Evolutionary conservation across 2,888 invertebrate species (phyloP).

Genomic region (Chrysolina haemoptera): DNA sequence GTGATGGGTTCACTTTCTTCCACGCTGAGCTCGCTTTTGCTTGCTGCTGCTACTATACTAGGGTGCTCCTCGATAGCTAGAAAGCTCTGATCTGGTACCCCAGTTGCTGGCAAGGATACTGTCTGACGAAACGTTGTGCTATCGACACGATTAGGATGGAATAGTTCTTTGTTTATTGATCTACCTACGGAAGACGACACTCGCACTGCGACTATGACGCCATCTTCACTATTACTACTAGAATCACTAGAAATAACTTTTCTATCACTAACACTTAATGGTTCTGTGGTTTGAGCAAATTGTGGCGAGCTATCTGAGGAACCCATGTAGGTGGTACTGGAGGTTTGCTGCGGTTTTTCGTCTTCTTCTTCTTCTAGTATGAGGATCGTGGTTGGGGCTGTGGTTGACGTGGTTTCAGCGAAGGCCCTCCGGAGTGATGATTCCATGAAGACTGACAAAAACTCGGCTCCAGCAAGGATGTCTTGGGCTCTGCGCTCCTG

Average conservation of each 20-base stretch:
- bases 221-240: conserved; percentile 57
- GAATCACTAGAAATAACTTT: conserved; percentile 32
- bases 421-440: conserved; percentile 56
- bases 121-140: conserved; percentile 20
- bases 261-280: conserved; percentile 38
- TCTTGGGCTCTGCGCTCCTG: conserved; percentile 68
- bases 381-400: conserved; percentile 39
- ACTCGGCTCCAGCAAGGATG: conserved; percentile 69
- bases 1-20: conserved; percentile 75
- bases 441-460: conserved; percentile 69
- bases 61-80: conserved; percentile 66
- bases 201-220: conserved; percentile 71
- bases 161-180: conserved; percentile 56
- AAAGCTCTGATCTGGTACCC: conserved; percentile 50
- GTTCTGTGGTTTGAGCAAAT: conserved; percentile 48
- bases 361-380: conserved; percentile 42
- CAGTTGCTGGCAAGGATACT: conserved; percentile 32
- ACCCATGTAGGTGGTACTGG: conserved; percentile 40
- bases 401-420: conserved; percentile 47
- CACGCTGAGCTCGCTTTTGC: conserved; percentile 74
- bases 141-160: conserved; percentile 21
- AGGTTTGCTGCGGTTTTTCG: conserved; percentile 33
- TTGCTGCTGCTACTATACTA: conserved; percentile 72
- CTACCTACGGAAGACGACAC: conserved; percentile 70
- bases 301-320: conserved; percentile 50